These are phyloP conservation scores for Parapsyche elsis DNA, from an alignment of 1,140 invertebrate genomes.

Conservation along the genomic window DNA sequence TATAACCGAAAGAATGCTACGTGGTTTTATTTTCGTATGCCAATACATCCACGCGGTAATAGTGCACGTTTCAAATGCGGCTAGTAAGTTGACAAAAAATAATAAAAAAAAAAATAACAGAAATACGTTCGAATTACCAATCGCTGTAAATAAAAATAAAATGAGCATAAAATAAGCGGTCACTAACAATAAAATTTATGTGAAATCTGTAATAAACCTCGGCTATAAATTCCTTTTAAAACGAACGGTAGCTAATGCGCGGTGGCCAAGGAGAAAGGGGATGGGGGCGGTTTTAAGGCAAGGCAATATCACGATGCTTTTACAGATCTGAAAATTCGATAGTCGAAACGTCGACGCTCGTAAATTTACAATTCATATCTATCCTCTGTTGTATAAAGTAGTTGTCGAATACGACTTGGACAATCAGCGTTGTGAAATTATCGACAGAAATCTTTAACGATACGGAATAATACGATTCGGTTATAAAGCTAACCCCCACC, in stretches of 20 bases:
- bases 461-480: slow-evolving; percentile 42
- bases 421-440: slow-evolving; percentile 47
- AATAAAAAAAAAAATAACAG: too few species aligned
- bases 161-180: slow-evolving; percentile 15
- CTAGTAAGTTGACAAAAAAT: too few species aligned
- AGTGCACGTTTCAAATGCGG: too few species aligned
- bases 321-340: not conserved
- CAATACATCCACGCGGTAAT: too few species aligned
- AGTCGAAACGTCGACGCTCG: not conserved
- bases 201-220: slow-evolving; percentile 20
- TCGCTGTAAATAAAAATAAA: not conserved
- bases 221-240: slow-evolving; percentile 17
- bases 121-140: not conserved
- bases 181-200: slow-evolving; percentile 32
- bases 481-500: not conserved
- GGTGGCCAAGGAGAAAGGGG: too few species aligned
- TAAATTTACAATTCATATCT: slow-evolving; percentile 26
- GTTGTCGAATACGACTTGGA: slow-evolving; percentile 1
- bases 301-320: slow-evolving; percentile 1
- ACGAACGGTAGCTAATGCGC: not conserved
- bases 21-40: too few species aligned
- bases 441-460: slow-evolving; percentile 44
- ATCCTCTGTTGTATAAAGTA: not conserved
- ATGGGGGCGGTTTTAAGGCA: too few species aligned
- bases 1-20: too few species aligned